Evolutionary conservation across 2,113 vertebrate species (phyloP).

Genomic region (Pyxicephalus adspersus): DNA sequence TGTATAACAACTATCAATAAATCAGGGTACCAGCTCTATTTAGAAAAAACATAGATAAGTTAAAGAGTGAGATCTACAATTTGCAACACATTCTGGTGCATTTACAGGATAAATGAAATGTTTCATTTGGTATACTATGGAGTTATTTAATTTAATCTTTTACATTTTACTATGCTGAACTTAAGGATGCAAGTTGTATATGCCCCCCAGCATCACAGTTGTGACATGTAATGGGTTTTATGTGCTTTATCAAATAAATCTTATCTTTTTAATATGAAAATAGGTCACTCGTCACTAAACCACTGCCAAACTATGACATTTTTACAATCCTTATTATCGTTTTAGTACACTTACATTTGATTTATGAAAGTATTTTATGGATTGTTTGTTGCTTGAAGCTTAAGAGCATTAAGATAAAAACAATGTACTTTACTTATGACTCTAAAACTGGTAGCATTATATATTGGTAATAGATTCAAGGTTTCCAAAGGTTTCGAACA

Average conservation of each 20-base stretch:
- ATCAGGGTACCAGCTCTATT: too few relatives aligned
- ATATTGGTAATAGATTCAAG: too few relatives aligned
- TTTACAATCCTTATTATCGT: constrained; percentile 66
- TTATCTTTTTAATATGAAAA: constrained; percentile 71
- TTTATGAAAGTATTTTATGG: constrained; percentile 66
- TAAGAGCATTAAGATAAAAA: constrained; percentile 63
- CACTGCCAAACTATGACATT: constrained; percentile 65
- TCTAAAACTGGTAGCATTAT: too few relatives aligned
- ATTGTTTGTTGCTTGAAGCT: constrained; percentile 66
- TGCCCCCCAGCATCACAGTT: background rate
- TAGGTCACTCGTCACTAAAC: constrained; percentile 66
- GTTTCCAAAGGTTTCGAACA: too few relatives aligned
- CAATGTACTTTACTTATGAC: constrained; percentile 61
- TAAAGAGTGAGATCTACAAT: too few relatives aligned
- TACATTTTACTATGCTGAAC: background rate
- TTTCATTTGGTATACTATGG: background rate
- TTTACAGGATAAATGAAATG: background rate
- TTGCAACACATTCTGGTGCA: too few relatives aligned
- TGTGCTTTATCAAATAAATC: constrained; percentile 64
- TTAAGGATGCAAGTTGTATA: background rate
- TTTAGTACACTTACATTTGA: constrained; percentile 65
- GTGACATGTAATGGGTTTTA: constrained; percentile 62
- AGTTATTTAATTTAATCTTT: constrained; percentile 8
- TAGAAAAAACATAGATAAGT: too few relatives aligned
- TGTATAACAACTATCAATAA: too few relatives aligned